Evolutionary conservation across 2,888 invertebrate species (phyloP).

Genomic region (Cerceris rybyensis): DNA sequence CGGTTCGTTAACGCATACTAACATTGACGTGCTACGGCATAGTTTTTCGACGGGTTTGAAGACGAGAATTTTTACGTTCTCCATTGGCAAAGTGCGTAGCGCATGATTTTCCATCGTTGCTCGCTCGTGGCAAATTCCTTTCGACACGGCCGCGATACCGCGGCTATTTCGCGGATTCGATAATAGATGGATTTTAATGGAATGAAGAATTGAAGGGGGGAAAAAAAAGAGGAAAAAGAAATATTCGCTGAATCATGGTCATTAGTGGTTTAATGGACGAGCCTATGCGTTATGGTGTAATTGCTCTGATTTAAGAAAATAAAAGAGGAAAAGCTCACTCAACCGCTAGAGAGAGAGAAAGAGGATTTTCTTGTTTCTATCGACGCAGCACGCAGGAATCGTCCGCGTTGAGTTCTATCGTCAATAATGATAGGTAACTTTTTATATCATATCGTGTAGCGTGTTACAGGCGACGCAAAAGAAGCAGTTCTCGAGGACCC

Average conservation of each 20-base stretch:
- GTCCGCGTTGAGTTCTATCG: neutral
- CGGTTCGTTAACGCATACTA: conserved; percentile 46
- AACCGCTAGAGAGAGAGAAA: neutral
- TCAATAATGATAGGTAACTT: neutral
- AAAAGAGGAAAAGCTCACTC: neutral
- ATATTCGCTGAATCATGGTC: conserved; percentile 46
- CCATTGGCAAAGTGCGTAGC: neutral
- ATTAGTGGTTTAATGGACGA: conserved; percentile 1
- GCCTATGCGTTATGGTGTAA: conserved; percentile 13
- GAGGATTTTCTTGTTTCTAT: neutral
- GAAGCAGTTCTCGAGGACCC: conserved; percentile 2
- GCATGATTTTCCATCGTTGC: neutral
- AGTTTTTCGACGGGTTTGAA: neutral
- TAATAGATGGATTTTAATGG: conserved; percentile 23
- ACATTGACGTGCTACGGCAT: conserved; percentile 3
- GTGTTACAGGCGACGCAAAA: neutral
- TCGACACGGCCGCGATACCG: neutral
- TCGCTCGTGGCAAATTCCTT: conserved; percentile 1
- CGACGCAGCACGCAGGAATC: neutral
- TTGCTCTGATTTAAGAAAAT: conserved; percentile 33
- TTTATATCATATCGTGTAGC: neutral
- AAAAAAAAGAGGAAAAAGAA: neutral
- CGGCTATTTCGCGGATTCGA: neutral
- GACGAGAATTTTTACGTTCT: conserved; percentile 16
- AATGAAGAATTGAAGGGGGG: conserved; percentile 1